These are phyloP conservation scores for Eustalomyia histrio DNA, from an alignment of 2,888 invertebrate genomes.

Conservation along the genomic window DNA sequence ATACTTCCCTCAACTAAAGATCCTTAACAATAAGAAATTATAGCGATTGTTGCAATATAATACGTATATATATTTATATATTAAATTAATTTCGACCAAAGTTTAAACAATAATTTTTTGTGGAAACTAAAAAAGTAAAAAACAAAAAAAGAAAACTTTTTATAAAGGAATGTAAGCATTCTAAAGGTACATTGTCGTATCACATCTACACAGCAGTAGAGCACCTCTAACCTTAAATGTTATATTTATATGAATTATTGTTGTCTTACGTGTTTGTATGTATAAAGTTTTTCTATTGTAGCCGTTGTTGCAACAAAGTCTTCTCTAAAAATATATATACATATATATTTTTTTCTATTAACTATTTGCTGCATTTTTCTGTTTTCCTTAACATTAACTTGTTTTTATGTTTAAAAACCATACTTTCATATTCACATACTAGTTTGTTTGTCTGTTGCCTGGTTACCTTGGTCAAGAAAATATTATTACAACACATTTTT, in stretches of 20 bases:
- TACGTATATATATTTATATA: not conserved
- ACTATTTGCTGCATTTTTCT: conserved; percentile 51
- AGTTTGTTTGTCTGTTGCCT: conserved; percentile 44
- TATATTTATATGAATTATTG: conserved; percentile 52
- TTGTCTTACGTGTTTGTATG: conserved; percentile 49
- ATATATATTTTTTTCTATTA: conserved; percentile 40
- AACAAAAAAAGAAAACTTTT: conserved; percentile 9
- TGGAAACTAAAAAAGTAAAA: conserved; percentile 38
- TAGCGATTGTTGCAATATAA: conserved; percentile 41
- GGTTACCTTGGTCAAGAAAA: conserved; percentile 65
- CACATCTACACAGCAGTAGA: not conserved
- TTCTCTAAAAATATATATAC: conserved; percentile 15
- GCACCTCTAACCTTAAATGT: conserved; percentile 49
- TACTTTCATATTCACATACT: not conserved
- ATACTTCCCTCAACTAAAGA: conserved; percentile 15
- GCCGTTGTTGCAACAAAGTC: conserved; percentile 24
- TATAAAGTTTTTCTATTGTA: not conserved
- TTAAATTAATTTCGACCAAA: conserved; percentile 59
- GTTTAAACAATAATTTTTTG: conserved; percentile 54
- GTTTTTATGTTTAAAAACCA: not conserved
- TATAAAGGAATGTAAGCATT: not conserved
- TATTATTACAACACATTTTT: conserved; percentile 65
- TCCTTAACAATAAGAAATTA: conserved; percentile 25
- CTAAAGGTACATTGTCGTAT: conserved; percentile 5
- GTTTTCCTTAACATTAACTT: conserved; percentile 16